phyloP scores from a whole-genome alignment of 2,888 invertebrate species.

The Athalia cordata region DNA sequence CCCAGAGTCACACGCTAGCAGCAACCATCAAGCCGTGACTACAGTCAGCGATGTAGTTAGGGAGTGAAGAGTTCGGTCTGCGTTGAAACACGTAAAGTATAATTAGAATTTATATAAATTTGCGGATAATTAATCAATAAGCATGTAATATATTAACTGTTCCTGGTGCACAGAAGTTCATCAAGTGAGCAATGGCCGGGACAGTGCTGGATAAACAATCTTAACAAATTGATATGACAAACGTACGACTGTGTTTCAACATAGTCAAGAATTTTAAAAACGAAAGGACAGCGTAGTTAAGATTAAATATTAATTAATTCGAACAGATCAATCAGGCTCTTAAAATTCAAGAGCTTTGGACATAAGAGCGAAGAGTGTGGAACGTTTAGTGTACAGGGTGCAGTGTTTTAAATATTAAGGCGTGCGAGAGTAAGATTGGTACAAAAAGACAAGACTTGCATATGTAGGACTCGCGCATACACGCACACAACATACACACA shows the following conservation, averaged over 20 bases:
- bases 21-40: slow-evolving; percentile 62
- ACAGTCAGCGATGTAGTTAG: slow-evolving; percentile 44
- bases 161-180: slow-evolving; percentile 54
- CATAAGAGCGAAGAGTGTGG: slow-evolving; percentile 15
- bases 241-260: slow-evolving; percentile 45
- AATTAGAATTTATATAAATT: slow-evolving; percentile 50
- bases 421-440: slow-evolving; percentile 48
- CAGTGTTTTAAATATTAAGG: slow-evolving; percentile 51
- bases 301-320: slow-evolving; percentile 47
- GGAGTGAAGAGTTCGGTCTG: slow-evolving; percentile 48
- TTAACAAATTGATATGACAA: slow-evolving; percentile 63
- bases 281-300: slow-evolving; percentile 56
- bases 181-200: slow-evolving; percentile 50
- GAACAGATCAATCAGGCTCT: slow-evolving; percentile 43
- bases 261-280: slow-evolving; percentile 59
- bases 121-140: slow-evolving; percentile 51
- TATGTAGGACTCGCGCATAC: slow-evolving; percentile 6
- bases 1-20: slow-evolving; percentile 57
- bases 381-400: slow-evolving; percentile 40
- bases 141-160: slow-evolving; percentile 60
- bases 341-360: slow-evolving; percentile 47
- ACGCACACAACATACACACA: slow-evolving; percentile 8
- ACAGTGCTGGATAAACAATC: slow-evolving; percentile 64
- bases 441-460: slow-evolving; percentile 1
- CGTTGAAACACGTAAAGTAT: slow-evolving; percentile 49